Conservation (phyloP, 2,888 invertebrate genomes). For the Agrotis exclamationis region DNA sequence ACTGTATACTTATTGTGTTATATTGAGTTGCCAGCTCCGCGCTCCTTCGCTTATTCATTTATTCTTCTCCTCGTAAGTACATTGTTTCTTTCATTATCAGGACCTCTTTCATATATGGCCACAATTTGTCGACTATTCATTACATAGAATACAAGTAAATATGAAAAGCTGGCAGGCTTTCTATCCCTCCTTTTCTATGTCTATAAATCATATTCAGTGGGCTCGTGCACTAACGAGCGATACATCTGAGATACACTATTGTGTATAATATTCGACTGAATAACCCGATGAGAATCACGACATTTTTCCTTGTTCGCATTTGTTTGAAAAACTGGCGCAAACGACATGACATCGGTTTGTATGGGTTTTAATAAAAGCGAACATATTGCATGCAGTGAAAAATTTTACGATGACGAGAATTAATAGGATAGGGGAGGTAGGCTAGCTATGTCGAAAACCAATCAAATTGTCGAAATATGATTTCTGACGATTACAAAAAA, state of each 20-base stretch:
- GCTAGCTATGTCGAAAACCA: conserved; percentile 10
- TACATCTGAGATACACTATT: conserved; percentile 62
- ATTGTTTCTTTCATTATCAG: conserved; percentile 40
- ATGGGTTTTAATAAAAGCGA: conserved; percentile 36
- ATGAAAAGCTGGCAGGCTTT: not conserved
- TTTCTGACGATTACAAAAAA: conserved; percentile 5
- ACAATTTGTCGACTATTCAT: conserved; percentile 53
- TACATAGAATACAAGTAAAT: conserved; percentile 26
- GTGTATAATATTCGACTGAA: conserved; percentile 57
- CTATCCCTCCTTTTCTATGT: conserved; percentile 19
- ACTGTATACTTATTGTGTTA: conserved; percentile 1
- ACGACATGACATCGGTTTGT: conserved; percentile 13
- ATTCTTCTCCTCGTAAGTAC: conserved; percentile 10
- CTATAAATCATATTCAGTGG: conserved; percentile 66
- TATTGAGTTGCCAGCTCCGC: conserved; percentile 1
- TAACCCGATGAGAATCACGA: conserved; percentile 39
- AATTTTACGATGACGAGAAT: conserved; percentile 13
- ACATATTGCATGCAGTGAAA: conserved; percentile 16
- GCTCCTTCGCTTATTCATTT: conserved; percentile 15
- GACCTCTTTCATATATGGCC: conserved; percentile 36
- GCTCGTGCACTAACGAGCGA: conserved; percentile 62
- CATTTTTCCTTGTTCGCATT: conserved; percentile 47
- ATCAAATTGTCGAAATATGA: conserved; percentile 16
- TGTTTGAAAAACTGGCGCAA: conserved; percentile 30
- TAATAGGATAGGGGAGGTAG: not conserved